Conservation (phyloP, 2,888 invertebrate genomes). For the Archips xylosteana region DNA sequence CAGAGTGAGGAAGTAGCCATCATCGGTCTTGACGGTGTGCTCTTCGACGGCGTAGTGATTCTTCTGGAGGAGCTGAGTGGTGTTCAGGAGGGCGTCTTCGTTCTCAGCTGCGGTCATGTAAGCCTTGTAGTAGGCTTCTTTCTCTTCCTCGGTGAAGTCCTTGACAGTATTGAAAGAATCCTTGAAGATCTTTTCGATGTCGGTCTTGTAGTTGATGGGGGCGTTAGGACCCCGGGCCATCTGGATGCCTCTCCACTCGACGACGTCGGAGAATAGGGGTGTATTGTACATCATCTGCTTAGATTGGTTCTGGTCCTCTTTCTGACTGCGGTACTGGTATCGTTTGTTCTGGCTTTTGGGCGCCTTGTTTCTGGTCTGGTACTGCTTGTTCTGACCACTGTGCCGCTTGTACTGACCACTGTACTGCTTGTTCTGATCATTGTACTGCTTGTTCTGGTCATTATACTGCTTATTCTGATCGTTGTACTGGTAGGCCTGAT, state of each 20-base stretch:
- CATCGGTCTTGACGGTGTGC: slow-evolving; percentile 71
- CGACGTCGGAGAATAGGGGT: slow-evolving; percentile 54
- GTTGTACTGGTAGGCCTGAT: background rate
- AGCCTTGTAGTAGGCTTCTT: slow-evolving; percentile 61
- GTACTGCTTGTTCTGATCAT: no score
- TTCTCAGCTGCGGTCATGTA: slow-evolving; percentile 53
- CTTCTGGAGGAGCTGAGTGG: slow-evolving; percentile 68
- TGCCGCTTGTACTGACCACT: no score
- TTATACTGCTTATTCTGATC: no score
- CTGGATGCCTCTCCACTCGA: slow-evolving; percentile 60
- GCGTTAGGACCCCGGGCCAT: slow-evolving; percentile 56
- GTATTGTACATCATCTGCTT: slow-evolving; percentile 42
- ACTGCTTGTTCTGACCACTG: no score
- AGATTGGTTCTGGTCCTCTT: slow-evolving; percentile 15
- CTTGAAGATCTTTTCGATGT: slow-evolving; percentile 65
- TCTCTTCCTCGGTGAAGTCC: slow-evolving; percentile 63
- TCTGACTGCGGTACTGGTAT: background rate
- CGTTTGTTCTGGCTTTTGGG: background rate
- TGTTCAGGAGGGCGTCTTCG: slow-evolving; percentile 57
- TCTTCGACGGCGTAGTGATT: slow-evolving; percentile 70
- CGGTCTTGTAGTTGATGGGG: slow-evolving; percentile 54
- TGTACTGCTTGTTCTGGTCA: no score
- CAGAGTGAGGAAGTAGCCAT: slow-evolving; percentile 75
- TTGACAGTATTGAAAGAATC: slow-evolving; percentile 68
- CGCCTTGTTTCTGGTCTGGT: no score